Conservation (phyloP, 2,888 invertebrate genomes). For the Plagiodera versicolora region DNA sequence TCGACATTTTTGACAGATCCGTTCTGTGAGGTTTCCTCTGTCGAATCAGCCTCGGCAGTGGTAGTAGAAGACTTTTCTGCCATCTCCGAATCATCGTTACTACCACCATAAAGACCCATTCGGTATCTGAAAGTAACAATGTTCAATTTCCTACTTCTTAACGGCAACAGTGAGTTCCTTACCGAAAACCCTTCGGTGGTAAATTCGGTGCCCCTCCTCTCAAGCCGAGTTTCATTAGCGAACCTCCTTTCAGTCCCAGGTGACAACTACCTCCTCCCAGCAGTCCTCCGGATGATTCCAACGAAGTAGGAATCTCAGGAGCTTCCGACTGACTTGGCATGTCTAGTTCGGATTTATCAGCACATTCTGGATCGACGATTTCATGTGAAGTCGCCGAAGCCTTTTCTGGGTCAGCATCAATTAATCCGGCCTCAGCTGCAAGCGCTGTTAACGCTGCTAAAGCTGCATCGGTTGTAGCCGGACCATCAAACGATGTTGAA, state of each 20-base stretch:
- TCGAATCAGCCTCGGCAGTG: slow-evolving; percentile 43
- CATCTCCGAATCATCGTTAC: slow-evolving; percentile 45
- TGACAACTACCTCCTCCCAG: slow-evolving; percentile 47
- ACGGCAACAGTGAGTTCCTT: neutral
- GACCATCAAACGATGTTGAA: slow-evolving; percentile 60
- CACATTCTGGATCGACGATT: slow-evolving; percentile 22
- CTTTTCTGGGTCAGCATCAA: slow-evolving; percentile 56
- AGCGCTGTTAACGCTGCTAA: slow-evolving; percentile 64
- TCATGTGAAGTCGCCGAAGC: slow-evolving; percentile 31
- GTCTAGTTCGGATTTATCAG: slow-evolving; percentile 27
- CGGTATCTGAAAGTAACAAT: slow-evolving; percentile 36
- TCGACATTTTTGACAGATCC: slow-evolving; percentile 29
- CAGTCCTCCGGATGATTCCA: slow-evolving; percentile 39
- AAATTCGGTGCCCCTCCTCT: slow-evolving; percentile 33
- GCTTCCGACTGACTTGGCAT: slow-evolving; percentile 26
- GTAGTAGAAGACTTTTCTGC: slow-evolving; percentile 35
- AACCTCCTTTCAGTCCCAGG: slow-evolving; percentile 51
- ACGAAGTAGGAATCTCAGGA: slow-evolving; percentile 24
- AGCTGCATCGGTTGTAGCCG: slow-evolving; percentile 65
- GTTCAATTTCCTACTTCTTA: no score
- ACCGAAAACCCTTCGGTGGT: slow-evolving; percentile 34
- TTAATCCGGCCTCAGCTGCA: slow-evolving; percentile 64
- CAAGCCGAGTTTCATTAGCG: slow-evolving; percentile 35
- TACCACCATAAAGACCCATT: slow-evolving; percentile 50
- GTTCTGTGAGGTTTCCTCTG: slow-evolving; percentile 38